Evolutionary conservation across 2,888 invertebrate species (phyloP).

Genomic region (Hemicrepidius hirtus): DNA sequence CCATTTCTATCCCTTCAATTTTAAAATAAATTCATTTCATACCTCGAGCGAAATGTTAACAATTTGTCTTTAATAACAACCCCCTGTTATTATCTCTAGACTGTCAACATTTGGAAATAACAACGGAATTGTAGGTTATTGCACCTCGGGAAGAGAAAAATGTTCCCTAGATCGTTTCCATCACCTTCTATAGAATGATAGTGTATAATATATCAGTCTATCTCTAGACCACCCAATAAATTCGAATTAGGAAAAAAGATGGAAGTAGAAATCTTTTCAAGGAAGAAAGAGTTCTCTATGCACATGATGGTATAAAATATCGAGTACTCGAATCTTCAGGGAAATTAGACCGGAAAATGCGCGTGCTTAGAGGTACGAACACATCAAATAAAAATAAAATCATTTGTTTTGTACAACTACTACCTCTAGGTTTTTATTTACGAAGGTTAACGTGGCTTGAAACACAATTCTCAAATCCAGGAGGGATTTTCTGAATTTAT

Average conservation of each 20-base stretch:
- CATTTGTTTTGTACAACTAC: slow-evolving; percentile 25
- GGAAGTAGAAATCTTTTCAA: slow-evolving; percentile 11
- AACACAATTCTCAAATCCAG: slow-evolving; percentile 3
- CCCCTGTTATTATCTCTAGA: slow-evolving; percentile 10
- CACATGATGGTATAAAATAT: slow-evolving; percentile 23
- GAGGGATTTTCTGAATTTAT: not conserved
- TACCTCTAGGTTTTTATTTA: slow-evolving; percentile 21
- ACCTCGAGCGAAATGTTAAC: slow-evolving; percentile 20
- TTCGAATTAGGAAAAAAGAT: slow-evolving; percentile 1
- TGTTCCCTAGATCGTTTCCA: slow-evolving; percentile 11
- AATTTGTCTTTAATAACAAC: slow-evolving; percentile 27
- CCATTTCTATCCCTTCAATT: slow-evolving; percentile 27
- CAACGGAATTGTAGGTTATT: not conserved
- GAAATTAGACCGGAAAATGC: slow-evolving; percentile 26
- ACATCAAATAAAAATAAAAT: slow-evolving; percentile 26
- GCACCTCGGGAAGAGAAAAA: slow-evolving; percentile 4
- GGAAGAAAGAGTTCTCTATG: not conserved
- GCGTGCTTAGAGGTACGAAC: slow-evolving; percentile 8
- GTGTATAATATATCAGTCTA: slow-evolving; percentile 26
- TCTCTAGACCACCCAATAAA: slow-evolving; percentile 16
- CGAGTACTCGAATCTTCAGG: slow-evolving; percentile 28
- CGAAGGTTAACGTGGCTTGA: slow-evolving; percentile 20
- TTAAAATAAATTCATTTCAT: slow-evolving; percentile 23
- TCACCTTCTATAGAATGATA: slow-evolving; percentile 5
- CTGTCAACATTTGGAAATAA: slow-evolving; percentile 2